A percentile compares a stretch with the other conserved stretches of the same genome.
Evolutionary conservation across 2,888 invertebrate genomes (phyloP).

Genomic region (Euzophera pinguis): DNA sequence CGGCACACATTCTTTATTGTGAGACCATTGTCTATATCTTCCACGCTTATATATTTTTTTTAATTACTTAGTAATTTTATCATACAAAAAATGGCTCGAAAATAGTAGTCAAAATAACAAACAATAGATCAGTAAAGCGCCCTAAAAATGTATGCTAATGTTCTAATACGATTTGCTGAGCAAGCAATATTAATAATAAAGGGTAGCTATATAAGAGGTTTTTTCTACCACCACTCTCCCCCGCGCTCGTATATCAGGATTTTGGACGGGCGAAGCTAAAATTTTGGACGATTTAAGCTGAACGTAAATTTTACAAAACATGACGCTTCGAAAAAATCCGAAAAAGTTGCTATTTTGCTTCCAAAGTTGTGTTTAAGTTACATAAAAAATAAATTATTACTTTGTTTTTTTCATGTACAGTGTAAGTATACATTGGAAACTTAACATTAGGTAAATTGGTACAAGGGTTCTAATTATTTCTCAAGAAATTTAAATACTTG

Average conservation of each 20-base stretch:
- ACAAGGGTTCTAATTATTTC: too few relatives aligned
- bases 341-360: slow-evolving; percentile 50
- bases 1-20: too few relatives aligned
- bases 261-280: slow-evolving; percentile 82
- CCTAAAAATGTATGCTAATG: slow-evolving; percentile 27
- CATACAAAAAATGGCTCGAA: not conserved
- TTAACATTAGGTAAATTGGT: too few relatives aligned
- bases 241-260: slow-evolving; percentile 82
- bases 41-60: too few relatives aligned
- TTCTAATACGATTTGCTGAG: slow-evolving; percentile 39
- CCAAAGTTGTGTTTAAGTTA: slow-evolving; percentile 27
- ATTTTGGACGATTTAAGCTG: slow-evolving; percentile 78
- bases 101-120: slow-evolving; percentile 5
- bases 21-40: not conserved
- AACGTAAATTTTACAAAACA: slow-evolving; percentile 76
- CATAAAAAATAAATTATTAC: not conserved
- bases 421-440: too few relatives aligned
- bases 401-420: too few relatives aligned
- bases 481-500: too few relatives aligned
- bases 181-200: slow-evolving; percentile 56
- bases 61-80: not conserved
- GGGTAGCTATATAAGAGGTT: slow-evolving; percentile 46
- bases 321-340: slow-evolving; percentile 63
- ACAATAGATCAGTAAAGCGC: slow-evolving; percentile 21
- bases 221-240: slow-evolving; percentile 53